Evolutionary conservation across 2,113 vertebrate genomes (phyloP), one percentile per base, ranked within the genome.

Genomic region (Ascaphus truei): DNA sequence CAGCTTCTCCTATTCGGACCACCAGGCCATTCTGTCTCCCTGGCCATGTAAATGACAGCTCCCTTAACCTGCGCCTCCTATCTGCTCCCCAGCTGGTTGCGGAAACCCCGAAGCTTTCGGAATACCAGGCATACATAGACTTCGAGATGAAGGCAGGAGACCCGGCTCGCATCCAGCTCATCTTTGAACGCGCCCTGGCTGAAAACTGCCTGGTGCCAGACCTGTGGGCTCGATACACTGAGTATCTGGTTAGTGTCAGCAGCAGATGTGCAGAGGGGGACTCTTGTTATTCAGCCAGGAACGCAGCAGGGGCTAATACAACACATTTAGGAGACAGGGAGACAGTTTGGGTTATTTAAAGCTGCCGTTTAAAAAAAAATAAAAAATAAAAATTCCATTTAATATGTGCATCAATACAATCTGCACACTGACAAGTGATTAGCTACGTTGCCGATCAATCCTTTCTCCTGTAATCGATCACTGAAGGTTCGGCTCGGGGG

Each of bases 181-280:
- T 88, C 71, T 99, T 93, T 4, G 97, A 99, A 85, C 91, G 96
- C 2, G 88, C 97, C 26, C 77, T 99, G 79, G 93, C 86, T 0
- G 97, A 99, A 78, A 99, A 99, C 86, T 99, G 97, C 83, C 90
- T 99, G 1, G 96, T 98, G 30, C 95, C 96, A 7, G 96, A 99
- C 79, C 89, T 99, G 57, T 99, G 97, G 97, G 89, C 92, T 4
- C 94, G 92, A 67, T 98, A 91, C 84, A 95, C 91, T 55, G 89
- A 83, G 8, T 99, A 98, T 73, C 87, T 99, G 82, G 97, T 98
- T 88, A 98, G 95, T 79, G 63, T 13, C 34, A n/a, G n/a, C n/a
- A n/a, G n/a, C n/a, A n/a, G n/a, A n/a, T n/a, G n/a, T n/a, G 39
- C 22, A 2, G 3, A 3, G 30, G 25, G 0, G 30, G 3, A 1